phyloP scores from a whole-genome alignment of 1,140 invertebrate species.

The Ips typographus region DNA sequence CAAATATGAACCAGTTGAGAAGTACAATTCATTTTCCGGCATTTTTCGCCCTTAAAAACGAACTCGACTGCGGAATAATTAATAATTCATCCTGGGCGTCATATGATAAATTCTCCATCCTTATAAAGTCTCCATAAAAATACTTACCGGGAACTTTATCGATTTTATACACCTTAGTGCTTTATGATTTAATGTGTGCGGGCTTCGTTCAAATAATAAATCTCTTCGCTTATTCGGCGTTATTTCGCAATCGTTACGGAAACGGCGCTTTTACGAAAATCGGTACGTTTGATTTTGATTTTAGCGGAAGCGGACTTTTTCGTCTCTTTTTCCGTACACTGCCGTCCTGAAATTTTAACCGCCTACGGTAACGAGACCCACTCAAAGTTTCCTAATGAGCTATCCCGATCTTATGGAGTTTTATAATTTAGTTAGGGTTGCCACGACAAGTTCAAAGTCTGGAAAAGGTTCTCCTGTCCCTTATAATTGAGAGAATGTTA shows the following conservation, averaged over 20 bases:
- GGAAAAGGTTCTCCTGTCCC: no score
- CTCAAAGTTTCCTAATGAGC: neutral
- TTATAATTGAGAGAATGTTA: no score
- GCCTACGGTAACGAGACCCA: neutral
- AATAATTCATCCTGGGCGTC: neutral
- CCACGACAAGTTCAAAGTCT: no score
- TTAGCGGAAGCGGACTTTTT: no score
- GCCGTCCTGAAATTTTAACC: neutral
- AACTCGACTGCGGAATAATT: neutral
- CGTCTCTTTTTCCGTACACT: no score
- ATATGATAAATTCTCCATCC: neutral
- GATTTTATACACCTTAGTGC: constrained; percentile 4
- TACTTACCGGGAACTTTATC: constrained; percentile 1
- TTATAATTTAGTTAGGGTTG: no score
- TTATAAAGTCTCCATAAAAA: constrained; percentile 5
- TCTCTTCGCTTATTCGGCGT: neutral
- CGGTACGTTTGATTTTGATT: neutral
- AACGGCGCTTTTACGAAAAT: neutral
- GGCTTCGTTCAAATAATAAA: neutral
- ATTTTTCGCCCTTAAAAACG: no score
- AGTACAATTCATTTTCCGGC: no score
- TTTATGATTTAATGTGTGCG: constrained; percentile 2
- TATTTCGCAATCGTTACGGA: neutral
- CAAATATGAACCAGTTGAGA: no score
- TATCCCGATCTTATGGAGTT: no score